Percentiles rank a stretch among this genome's conserved stretches.
Conservation (phyloP, 2,113 vertebrate species). For the Reinhardtius hippoglossoides region DNA sequence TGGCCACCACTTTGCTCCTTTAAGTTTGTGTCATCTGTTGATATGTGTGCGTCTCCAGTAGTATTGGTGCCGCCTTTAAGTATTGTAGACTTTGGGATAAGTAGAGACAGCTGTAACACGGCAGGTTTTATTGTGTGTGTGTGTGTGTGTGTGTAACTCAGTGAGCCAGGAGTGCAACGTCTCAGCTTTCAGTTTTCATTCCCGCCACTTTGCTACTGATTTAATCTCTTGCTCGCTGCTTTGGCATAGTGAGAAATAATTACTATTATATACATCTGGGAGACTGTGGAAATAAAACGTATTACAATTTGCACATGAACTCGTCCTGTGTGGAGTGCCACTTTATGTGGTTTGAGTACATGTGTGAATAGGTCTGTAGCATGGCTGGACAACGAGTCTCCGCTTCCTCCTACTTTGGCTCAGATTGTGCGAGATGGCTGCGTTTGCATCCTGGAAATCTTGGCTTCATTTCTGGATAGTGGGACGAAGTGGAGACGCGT, state of each 20-base stretch:
- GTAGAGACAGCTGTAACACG: conserved; percentile 59
- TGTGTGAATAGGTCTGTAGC: not conserved
- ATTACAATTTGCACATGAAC: not conserved
- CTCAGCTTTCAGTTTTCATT: conserved; percentile 26
- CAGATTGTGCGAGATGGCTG: too few relatives aligned
- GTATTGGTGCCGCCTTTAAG: conserved; percentile 18
- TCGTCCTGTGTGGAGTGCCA: too few relatives aligned
- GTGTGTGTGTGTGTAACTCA: conserved; percentile 16
- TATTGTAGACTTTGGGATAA: conserved; percentile 6
- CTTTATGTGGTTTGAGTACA: not conserved
- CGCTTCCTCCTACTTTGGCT: too few relatives aligned
- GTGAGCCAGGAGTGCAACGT: conserved; percentile 6
- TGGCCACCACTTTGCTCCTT: not conserved
- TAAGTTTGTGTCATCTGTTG: not conserved
- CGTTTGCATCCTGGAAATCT: too few relatives aligned
- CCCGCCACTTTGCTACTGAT: conserved; percentile 11
- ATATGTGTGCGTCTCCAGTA: not conserved
- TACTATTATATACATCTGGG: not conserved
- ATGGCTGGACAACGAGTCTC: too few relatives aligned
- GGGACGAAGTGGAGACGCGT: too few relatives aligned
- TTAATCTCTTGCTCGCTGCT: not conserved
- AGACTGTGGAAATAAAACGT: not conserved
- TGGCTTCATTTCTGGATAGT: too few relatives aligned
- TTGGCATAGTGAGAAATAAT: not conserved
- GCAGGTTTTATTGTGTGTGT: conserved; percentile 33